phyloP scores from a whole-genome alignment of 2,797 vertebrate species.

The Peromyscus attwateri region DNA sequence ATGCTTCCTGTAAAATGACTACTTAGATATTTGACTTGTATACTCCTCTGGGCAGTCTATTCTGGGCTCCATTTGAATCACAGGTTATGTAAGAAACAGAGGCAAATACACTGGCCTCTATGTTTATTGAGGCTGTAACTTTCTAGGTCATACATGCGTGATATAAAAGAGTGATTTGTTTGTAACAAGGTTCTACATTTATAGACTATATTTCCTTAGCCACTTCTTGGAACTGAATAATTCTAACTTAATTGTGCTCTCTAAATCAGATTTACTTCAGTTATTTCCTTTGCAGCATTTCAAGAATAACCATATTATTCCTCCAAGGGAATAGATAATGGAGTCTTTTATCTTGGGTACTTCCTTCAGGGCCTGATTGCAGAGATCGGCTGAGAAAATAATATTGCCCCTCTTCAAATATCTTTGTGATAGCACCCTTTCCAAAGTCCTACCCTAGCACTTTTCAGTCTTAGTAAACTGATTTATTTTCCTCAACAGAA shows the following conservation, averaged over 20 bases:
- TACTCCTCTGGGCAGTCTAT: neutral
- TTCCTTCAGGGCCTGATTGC: conserved; percentile 63
- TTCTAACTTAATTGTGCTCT: conserved; percentile 81
- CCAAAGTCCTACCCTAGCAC: neutral
- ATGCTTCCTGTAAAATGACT: conserved; percentile 19
- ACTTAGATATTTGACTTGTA: conserved; percentile 5
- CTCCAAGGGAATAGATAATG: conserved; percentile 71
- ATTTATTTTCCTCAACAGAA: conserved; percentile 16
- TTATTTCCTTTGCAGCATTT: conserved; percentile 79
- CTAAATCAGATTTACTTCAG: conserved; percentile 80
- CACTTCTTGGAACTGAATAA: conserved; percentile 79
- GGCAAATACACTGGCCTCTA: conserved; percentile 21
- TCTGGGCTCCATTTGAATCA: neutral
- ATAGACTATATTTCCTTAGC: conserved; percentile 76
- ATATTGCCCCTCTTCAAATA: conserved; percentile 26
- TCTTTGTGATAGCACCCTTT: conserved; percentile 39
- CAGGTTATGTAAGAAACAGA: conserved; percentile 40
- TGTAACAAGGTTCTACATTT: conserved; percentile 77
- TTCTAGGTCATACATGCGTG: conserved; percentile 68
- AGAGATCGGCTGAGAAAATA: conserved; percentile 60
- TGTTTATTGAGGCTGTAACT: conserved; percentile 59
- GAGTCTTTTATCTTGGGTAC: conserved; percentile 63
- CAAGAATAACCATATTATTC: conserved; percentile 78
- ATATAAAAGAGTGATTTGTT: conserved; percentile 75
- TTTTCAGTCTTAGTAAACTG: neutral